phyloP scores from a whole-genome alignment of 2,797 vertebrate genomes.

The Tokudaia muenninki region DNA sequence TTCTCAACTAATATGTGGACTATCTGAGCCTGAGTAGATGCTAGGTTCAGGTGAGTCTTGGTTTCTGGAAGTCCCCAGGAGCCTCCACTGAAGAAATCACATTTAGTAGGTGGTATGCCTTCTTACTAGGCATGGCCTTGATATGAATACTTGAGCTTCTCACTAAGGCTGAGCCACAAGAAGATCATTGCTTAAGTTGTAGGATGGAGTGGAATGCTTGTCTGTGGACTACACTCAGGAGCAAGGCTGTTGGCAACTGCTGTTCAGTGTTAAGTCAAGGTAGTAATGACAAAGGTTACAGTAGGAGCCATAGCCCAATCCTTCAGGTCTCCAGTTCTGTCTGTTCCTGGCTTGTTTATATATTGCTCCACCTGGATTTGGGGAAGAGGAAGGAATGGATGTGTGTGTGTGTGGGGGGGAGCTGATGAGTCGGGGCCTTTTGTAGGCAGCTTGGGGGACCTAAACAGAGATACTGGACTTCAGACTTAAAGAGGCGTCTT shows the following conservation, averaged over 20 bases:
- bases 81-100: not conserved
- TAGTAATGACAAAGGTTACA: no score
- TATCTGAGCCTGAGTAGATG: not conserved
- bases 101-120: not conserved
- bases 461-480: no score
- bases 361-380: not conserved
- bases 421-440: not conserved
- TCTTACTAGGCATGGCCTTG: not conserved
- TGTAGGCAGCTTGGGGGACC: not conserved
- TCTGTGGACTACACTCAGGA: not conserved
- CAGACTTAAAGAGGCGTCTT: not conserved
- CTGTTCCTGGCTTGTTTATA: not conserved
- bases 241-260: no score
- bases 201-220: not conserved
- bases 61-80: not conserved
- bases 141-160: no score
- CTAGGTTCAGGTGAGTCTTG: not conserved
- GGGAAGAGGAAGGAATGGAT: not conserved
- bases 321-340: not conserved
- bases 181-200: not conserved
- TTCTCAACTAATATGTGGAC: not conserved
- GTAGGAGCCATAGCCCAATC: fast-evolving
- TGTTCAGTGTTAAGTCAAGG: not conserved
- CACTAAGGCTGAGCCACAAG: not conserved
- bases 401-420: not conserved